These are phyloP conservation scores for Axea sp. DNA, from an alignment of 2,888 invertebrate species.

Conservation along the genomic window DNA sequence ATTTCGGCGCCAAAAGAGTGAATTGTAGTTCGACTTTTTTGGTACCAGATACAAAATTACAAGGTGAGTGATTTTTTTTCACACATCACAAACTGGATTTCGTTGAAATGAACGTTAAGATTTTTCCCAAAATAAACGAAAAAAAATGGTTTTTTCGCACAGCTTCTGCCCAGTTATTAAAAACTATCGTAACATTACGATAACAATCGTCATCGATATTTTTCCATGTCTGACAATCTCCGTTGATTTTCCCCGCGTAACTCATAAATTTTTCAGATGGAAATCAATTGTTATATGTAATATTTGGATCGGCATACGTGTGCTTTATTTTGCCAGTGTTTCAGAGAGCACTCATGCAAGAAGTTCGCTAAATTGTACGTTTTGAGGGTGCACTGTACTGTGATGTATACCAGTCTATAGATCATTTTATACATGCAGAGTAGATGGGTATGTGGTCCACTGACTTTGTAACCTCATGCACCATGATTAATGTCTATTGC, in stretches of 20 bases:
- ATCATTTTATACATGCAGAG: slow-evolving; percentile 31
- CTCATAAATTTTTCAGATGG: slow-evolving; percentile 28
- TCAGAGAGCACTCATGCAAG: slow-evolving; percentile 33
- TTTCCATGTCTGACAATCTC: slow-evolving; percentile 1
- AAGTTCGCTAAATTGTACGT: slow-evolving; percentile 23
- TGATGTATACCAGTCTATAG: slow-evolving; percentile 52
- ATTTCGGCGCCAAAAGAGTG: too few species aligned
- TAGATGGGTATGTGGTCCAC: slow-evolving; percentile 62
- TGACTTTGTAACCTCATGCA: slow-evolving; percentile 70
- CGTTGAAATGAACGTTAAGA: too few species aligned
- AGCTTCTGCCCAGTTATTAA: neutral
- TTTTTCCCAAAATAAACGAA: too few species aligned
- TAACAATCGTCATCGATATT: slow-evolving; percentile 7
- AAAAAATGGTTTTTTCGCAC: neutral
- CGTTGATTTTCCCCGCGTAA: slow-evolving; percentile 7
- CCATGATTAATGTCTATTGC: slow-evolving; percentile 61
- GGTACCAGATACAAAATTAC: too few species aligned
- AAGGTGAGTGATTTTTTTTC: too few species aligned
- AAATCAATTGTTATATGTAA: slow-evolving; percentile 24
- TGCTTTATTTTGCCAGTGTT: slow-evolving; percentile 11
- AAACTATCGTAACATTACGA: slow-evolving; percentile 4
- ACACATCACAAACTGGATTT: too few species aligned
- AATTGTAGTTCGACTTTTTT: too few species aligned
- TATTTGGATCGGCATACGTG: slow-evolving; percentile 16
- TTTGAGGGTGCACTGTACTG: slow-evolving; percentile 30